phyloP scores from a whole-genome alignment of 2,113 vertebrate genomes.

The Phrynocephalus versicolor region DNA sequence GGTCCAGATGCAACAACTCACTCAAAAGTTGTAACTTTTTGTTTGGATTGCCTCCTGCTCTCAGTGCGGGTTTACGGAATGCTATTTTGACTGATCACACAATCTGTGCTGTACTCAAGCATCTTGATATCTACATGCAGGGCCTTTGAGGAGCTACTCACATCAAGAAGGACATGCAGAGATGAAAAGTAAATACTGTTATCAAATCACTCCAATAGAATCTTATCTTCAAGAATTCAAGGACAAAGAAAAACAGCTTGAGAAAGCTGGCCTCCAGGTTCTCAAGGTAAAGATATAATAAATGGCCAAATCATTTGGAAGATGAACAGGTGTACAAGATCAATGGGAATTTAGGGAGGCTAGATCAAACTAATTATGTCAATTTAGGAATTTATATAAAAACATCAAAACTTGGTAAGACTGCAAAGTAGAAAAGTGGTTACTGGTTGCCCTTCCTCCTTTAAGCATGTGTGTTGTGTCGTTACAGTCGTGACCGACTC shows the following conservation, averaged over 20 bases:
- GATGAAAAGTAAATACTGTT: rapidly evolving
- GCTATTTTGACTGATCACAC: no score
- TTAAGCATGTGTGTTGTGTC: no score
- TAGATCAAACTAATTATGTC: not conserved
- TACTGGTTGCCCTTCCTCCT: not conserved
- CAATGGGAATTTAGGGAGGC: not conserved
- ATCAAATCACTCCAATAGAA: constrained; percentile 22
- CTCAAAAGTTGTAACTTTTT: no score
- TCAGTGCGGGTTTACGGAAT: no score
- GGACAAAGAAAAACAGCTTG: constrained; percentile 45
- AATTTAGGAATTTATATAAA: not conserved
- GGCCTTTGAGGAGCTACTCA: constrained; percentile 21
- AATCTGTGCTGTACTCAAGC: not conserved
- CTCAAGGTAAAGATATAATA: constrained; percentile 72
- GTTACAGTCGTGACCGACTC: no score
- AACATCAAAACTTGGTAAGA: constrained; percentile 6
- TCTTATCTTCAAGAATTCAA: constrained; percentile 24
- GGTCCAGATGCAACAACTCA: no score
- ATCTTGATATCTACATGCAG: constrained; percentile 57
- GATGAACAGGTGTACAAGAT: constrained; percentile 1
- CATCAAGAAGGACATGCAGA: constrained; percentile 34
- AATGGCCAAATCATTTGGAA: not conserved
- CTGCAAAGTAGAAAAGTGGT: not conserved
- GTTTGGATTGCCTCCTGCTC: no score
- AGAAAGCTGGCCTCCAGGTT: constrained; percentile 53